These are phyloP conservation scores for Camponotus floridanus DNA, from an alignment of 1,140 invertebrate genomes.

Conservation along the genomic window DNA sequence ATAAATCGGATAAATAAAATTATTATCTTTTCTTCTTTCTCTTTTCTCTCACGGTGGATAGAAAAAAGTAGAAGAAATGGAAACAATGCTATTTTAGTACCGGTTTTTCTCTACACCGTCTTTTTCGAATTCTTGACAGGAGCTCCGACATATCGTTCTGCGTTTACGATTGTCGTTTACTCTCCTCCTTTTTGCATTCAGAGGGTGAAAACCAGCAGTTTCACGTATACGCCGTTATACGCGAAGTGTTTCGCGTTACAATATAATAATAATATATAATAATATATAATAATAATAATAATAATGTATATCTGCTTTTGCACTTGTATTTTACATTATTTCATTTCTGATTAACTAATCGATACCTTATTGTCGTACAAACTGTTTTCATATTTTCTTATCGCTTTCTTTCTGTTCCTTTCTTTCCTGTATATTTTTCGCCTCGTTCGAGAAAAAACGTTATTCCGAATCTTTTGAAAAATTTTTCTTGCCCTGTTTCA, in stretches of 20 bases:
- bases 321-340: conserved; percentile 86
- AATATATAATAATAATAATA: conserved; percentile 35
- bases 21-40: conserved; percentile 20
- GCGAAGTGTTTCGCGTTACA: conserved; percentile 75
- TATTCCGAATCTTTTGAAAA: conserved; percentile 5
- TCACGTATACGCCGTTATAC: neutral
- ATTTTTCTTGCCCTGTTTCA: neutral
- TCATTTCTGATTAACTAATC: conserved; percentile 84
- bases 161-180: neutral
- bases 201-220: conserved; percentile 34
- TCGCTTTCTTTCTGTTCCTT: neutral
- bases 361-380: conserved; percentile 87
- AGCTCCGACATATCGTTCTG: neutral
- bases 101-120: conserved; percentile 65
- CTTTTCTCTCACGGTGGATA: conserved; percentile 13
- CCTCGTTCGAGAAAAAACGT: conserved; percentile 39
- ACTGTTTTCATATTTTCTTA: conserved; percentile 79
- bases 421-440: neutral
- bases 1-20: conserved; percentile 48
- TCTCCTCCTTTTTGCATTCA: neutral
- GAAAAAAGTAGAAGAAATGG: neutral
- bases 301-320: conserved; percentile 84
- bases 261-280: conserved; percentile 81
- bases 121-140: conserved; percentile 24
- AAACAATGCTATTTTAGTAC: no score